Evolutionary conservation across 1,140 invertebrate species (phyloP).

Genomic region (Drosophila nebulosa): DNA sequence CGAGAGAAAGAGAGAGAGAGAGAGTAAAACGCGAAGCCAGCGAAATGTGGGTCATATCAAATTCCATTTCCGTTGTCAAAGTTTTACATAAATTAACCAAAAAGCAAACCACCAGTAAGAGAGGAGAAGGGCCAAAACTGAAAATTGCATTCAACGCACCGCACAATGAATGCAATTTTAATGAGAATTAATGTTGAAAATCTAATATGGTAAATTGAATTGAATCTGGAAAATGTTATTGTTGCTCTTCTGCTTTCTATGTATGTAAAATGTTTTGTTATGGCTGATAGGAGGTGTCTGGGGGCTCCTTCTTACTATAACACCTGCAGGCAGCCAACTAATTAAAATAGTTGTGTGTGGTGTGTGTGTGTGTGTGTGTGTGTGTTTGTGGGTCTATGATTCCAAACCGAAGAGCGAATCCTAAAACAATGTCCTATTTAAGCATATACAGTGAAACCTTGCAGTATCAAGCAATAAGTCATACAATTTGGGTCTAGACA

Average conservation of each 20-base stretch:
- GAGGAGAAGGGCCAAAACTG: too few relatives aligned
- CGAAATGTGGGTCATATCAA: conserved; percentile 42
- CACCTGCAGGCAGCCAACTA: conserved; percentile 63
- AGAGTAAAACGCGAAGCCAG: not conserved
- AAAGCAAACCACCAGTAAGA: not conserved
- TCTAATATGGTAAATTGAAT: conserved; percentile 56
- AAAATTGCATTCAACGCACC: conserved; percentile 5
- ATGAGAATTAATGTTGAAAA: conserved; percentile 58
- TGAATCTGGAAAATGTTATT: conserved; percentile 41
- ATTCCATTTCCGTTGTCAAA: conserved; percentile 42
- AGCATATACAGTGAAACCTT: not conserved
- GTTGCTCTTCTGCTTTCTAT: conserved; percentile 4
- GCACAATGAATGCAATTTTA: conserved; percentile 52
- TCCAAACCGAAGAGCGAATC: not conserved
- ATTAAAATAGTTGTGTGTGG: conserved; percentile 60
- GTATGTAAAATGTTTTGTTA: too few relatives aligned
- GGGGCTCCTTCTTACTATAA: too few relatives aligned
- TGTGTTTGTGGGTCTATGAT: conserved; percentile 1
- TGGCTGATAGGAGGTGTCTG: too few relatives aligned
- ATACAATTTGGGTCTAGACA: too few relatives aligned
- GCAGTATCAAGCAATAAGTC: too few relatives aligned
- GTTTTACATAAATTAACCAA: conserved; percentile 47
- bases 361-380: conserved; percentile 24
- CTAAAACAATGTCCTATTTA: not conserved
- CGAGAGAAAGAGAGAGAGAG: not conserved